Evolutionary conservation across 2,113 vertebrate genomes (phyloP).

Genomic region (Crotalus helleri): DNA sequence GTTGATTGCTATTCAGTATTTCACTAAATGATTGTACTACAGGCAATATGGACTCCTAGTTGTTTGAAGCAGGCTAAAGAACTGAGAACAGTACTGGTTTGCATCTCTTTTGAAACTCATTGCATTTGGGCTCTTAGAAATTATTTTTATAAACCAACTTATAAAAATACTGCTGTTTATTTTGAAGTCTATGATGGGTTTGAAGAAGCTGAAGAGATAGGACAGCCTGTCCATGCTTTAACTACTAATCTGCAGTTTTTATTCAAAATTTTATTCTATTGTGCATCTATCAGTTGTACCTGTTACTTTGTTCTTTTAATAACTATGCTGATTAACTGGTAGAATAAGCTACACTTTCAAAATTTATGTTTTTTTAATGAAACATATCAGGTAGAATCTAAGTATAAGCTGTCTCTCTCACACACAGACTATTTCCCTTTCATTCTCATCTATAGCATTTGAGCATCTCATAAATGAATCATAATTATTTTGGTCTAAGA

Average conservation of each 20-base stretch:
- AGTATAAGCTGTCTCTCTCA: neutral
- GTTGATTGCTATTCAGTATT: neutral
- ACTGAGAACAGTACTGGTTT: neutral
- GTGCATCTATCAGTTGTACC: neutral
- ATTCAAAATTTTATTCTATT: neutral
- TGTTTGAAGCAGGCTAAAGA: neutral
- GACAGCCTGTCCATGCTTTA: neutral
- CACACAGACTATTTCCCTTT: neutral
- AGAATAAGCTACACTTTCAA: neutral
- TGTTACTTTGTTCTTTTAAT: neutral
- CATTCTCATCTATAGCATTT: fast-evolving
- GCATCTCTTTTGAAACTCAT: neutral
- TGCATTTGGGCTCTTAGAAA: neutral
- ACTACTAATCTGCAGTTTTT: neutral
- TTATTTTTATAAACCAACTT: neutral
- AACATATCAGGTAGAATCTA: neutral
- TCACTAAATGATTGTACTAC: neutral
- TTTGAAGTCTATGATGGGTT: neutral
- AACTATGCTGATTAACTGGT: neutral
- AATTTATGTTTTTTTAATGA: neutral
- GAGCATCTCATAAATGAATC: neutral
- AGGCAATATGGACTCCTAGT: neutral
- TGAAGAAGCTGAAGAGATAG: neutral
- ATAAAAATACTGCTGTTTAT: neutral
- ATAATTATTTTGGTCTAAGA: neutral